Evolutionary conservation across 1,140 invertebrate genomes (phyloP).

Genomic region (Sycophila sp.): DNA sequence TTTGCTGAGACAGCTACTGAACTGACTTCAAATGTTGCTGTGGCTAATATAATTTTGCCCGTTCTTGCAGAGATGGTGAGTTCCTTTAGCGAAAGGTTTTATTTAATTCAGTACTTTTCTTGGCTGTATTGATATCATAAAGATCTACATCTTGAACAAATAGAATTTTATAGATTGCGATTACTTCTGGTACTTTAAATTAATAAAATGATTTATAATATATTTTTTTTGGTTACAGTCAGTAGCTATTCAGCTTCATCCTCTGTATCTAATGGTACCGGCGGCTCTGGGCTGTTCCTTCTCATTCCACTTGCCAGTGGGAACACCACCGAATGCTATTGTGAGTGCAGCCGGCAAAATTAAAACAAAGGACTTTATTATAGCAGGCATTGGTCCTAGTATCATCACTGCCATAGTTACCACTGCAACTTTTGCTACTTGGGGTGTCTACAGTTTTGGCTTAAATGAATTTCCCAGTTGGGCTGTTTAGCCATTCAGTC

Average conservation of each 20-base stretch:
- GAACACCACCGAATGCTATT: slow-evolving; percentile 94
- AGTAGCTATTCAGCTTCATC: slow-evolving; percentile 69
- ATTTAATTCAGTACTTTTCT: too few relatives aligned
- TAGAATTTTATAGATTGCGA: neutral
- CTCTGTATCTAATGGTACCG: slow-evolving; percentile 77
- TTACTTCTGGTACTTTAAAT: neutral
- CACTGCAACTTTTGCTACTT: slow-evolving; percentile 76
- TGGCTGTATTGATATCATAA: too few relatives aligned
- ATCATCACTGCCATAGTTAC: slow-evolving; percentile 77
- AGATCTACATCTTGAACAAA: too few relatives aligned
- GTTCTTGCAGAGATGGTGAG: slow-evolving; percentile 73
- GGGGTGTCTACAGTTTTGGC: slow-evolving; percentile 69
- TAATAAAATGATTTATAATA: neutral
- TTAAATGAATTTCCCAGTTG: slow-evolving; percentile 69
- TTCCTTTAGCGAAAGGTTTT: neutral
- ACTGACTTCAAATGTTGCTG: slow-evolving; percentile 74
- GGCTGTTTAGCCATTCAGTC: slow-evolving; percentile 45
- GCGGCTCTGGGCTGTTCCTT: slow-evolving; percentile 73
- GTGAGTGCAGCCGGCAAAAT: slow-evolving; percentile 85
- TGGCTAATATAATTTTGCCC: slow-evolving; percentile 74
- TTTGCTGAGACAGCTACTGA: slow-evolving; percentile 71
- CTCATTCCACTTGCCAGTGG: slow-evolving; percentile 79
- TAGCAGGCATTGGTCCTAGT: slow-evolving; percentile 83
- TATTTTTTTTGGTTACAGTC: slow-evolving; percentile 71
- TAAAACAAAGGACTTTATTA: slow-evolving; percentile 79